phyloP scores from a whole-genome alignment of 2,888 invertebrate species.

The Alloplasta piceator region DNA sequence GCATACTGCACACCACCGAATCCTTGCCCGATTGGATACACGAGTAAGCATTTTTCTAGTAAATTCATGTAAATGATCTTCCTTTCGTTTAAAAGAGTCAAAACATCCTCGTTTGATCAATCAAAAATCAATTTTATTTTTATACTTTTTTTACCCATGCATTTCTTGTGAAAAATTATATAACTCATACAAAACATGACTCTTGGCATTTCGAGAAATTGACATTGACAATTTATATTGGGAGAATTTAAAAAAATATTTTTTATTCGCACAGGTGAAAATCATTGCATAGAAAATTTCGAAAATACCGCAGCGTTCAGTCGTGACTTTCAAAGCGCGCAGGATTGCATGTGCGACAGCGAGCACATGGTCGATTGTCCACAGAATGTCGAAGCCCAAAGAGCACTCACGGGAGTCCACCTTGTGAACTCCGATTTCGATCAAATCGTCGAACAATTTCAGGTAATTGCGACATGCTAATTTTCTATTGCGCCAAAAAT shows the following conservation, averaged over 20 bases:
- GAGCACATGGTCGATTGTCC: slow-evolving; percentile 99
- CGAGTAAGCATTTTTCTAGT: slow-evolving; percentile 84
- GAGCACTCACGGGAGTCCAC: slow-evolving; percentile 73
- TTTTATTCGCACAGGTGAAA: slow-evolving; percentile 86
- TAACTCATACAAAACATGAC: no score
- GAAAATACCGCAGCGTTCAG: slow-evolving; percentile 98
- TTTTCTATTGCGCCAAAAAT: neutral
- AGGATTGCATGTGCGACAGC: slow-evolving; percentile 98
- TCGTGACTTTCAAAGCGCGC: slow-evolving; percentile 94
- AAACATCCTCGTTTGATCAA: no score
- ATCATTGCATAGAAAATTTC: slow-evolving; percentile 95
- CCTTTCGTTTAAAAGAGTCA: no score
- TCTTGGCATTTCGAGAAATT: no score
- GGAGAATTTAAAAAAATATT: neutral
- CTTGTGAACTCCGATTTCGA: slow-evolving; percentile 87
- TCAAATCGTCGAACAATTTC: slow-evolving; percentile 87
- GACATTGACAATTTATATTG: no score
- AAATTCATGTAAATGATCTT: slow-evolving; percentile 5
- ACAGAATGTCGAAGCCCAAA: slow-evolving; percentile 83
- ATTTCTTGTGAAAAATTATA: no score
- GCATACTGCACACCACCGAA: slow-evolving; percentile 99
- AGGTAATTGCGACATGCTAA: slow-evolving; percentile 80
- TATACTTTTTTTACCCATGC: no score
- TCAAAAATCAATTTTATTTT: no score
- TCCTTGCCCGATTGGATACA: slow-evolving; percentile 98